Conservation (phyloP, 2,113 vertebrate genomes). For the Pachyramphus minor region DNA sequence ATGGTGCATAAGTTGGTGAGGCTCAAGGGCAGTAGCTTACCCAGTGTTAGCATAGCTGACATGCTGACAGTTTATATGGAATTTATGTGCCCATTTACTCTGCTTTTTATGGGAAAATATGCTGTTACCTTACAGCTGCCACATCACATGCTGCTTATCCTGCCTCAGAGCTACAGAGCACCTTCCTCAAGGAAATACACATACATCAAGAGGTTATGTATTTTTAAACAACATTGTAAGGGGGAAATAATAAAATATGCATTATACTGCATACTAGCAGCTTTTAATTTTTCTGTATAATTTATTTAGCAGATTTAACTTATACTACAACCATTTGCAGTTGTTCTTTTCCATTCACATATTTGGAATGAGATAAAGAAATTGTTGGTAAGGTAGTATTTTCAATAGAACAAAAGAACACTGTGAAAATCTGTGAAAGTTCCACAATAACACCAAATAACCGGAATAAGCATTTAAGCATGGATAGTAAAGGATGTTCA, state of each 20-base stretch:
- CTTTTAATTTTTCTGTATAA: slow-evolving; percentile 71
- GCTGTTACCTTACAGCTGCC: slow-evolving; percentile 80
- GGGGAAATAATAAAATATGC: slow-evolving; percentile 76
- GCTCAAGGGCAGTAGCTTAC: slow-evolving; percentile 71
- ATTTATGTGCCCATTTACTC: slow-evolving; percentile 81
- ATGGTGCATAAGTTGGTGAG: slow-evolving; percentile 68
- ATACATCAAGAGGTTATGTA: slow-evolving; percentile 77
- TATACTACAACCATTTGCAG: slow-evolving; percentile 60
- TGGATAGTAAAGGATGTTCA: neutral
- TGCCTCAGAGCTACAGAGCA: slow-evolving; percentile 74
- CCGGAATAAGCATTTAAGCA: neutral
- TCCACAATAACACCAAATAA: neutral
- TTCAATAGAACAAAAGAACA: neutral
- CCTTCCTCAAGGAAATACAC: slow-evolving; percentile 77
- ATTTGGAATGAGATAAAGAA: neutral
- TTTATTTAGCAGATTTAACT: slow-evolving; percentile 70
- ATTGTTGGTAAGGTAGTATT: neutral
- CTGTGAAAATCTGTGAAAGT: neutral
- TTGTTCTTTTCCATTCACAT: slow-evolving; percentile 4
- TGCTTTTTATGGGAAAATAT: slow-evolving; percentile 81
- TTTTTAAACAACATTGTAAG: slow-evolving; percentile 75
- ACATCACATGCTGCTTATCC: slow-evolving; percentile 72
- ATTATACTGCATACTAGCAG: slow-evolving; percentile 50
- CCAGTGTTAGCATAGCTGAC: slow-evolving; percentile 79
- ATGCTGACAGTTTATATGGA: slow-evolving; percentile 77